Evolutionary conservation across 2,888 invertebrate genomes (phyloP), one percentile per base, ranked within the genome.

Genomic region (Deilephila elpenor): DNA sequence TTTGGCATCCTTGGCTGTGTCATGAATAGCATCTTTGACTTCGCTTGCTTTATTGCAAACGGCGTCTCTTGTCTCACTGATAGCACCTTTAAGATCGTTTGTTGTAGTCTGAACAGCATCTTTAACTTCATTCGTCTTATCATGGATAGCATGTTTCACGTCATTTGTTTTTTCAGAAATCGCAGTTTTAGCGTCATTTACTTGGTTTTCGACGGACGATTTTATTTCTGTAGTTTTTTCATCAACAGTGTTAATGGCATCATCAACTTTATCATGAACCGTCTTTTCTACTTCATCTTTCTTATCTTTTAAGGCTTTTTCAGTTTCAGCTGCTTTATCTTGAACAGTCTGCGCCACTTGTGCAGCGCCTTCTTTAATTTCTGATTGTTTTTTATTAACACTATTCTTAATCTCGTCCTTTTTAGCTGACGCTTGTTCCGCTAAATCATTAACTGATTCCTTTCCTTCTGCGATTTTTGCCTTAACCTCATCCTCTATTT

Each of bases 401-500:
- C 79, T 82, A 56, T 86, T 86, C 82, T 90, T 84, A 7, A 92
- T 78, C 70, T 91, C 88, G 74, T 91, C 87, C 79, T 91, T 93
- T 71, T 90, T 89, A 25, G 86, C 85, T 0, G 89, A 82, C 7
- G 87, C 91, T 78, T 93, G 88, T 59, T 91, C 88, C 37, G 87
- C 64, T 53, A 88, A 78, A 73, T 92, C 86, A 64, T 89, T 89
- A n/a, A 89, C 90, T 3, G 88, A 86, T 73, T 92, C 90, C 75
- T 94, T 91, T 19, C 90, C 87, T 80, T 93, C 91, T 32, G 87
- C 78, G 34, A 91, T 83, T 82, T 93, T 94, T 17, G 80, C 85
- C 80, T 92, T 93, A 0, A 93, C 83, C 76, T 91, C 93, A 74
- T 89, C 89, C 82, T 94, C 94, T 7, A 93, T 79, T 82, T 94